Evolutionary conservation across 1,140 invertebrate species (phyloP), one percentile per base, ranked within the genome.

Genomic region (Globodera ellingtonae): DNA sequence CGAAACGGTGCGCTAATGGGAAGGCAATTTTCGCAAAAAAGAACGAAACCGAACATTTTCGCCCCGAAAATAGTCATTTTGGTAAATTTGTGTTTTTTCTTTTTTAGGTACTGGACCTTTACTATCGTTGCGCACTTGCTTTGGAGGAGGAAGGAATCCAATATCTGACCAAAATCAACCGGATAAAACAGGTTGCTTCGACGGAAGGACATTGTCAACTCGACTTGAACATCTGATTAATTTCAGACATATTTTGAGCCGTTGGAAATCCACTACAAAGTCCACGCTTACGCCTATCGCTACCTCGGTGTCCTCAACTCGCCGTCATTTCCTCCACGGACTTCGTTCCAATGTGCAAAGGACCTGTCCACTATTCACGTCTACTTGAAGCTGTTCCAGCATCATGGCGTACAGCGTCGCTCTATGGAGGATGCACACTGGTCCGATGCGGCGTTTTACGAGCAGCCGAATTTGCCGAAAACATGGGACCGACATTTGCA

Each of bases 241-340:
- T 74, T 74, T 74, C 72, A 74, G 72, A 74, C 72, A 13, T 56
- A 74, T 65, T 74, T 74, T 44, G 82, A 83, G 46, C 82, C 82
- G 56, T 52, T 83, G 44, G 82, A 83, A 85, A 80, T 83, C 8
- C 59, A 84, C 85, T 83, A 83, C 79, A 81, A 75, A 56, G 85
- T 83, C 21, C 82, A 83, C 52, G 52, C 72, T 8, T 81, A 83
- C 52, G 79, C 79, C 5, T 7, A 44, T 0, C 81, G 82, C 21
- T 52, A 52, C 15, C 21, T 81, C 2, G 50, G 10, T n/a, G 48
- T 13, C 6, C 56, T 59, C 44, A 46, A 35, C 10, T 59, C 73
- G 3, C 13, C 70, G 1, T 18, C 70, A 52, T 72, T 52, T 18
- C 15, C 70, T 72, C 46, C 70, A 2, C 8, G 62, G 1, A 10